Percentiles rank a stretch among this genome's conserved stretches.
Conservation (phyloP, 2,888 invertebrate species). For the Leptarthrus brevirostris region DNA sequence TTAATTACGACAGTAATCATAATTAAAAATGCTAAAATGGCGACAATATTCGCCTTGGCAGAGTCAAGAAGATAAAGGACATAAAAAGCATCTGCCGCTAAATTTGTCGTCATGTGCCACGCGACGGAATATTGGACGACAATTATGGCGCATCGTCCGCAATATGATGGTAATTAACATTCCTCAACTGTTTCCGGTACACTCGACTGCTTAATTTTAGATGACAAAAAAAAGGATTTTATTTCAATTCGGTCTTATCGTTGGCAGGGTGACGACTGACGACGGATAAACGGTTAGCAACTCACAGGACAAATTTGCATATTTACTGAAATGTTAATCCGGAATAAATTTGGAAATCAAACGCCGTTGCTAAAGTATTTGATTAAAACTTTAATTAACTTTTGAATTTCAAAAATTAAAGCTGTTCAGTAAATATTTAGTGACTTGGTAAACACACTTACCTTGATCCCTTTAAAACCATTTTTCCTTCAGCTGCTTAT, state of each 20-base stretch:
- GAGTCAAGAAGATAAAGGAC: too few relatives aligned
- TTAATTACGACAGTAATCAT: too few relatives aligned
- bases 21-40: too few relatives aligned
- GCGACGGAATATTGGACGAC: too few relatives aligned
- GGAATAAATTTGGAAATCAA: not conserved
- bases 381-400: constrained; percentile 3
- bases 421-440: too few relatives aligned
- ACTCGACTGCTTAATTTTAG: not conserved
- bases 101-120: too few relatives aligned
- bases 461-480: not conserved
- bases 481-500: not conserved
- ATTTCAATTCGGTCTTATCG: too few relatives aligned
- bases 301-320: not conserved
- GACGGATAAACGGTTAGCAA: too few relatives aligned
- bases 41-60: too few relatives aligned
- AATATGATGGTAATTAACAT: not conserved
- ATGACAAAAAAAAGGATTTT: not conserved
- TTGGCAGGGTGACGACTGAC: not conserved
- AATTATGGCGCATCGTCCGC: not conserved
- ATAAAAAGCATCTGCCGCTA: too few relatives aligned
- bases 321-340: not conserved
- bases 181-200: not conserved
- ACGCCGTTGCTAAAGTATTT: not conserved
- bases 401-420: too few relatives aligned
- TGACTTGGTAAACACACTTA: too few relatives aligned